A percentile compares a stretch with the other conserved stretches of the same genome.
phyloP scores from a whole-genome alignment of 2,113 vertebrate species.

The Centropristis striata region DNA sequence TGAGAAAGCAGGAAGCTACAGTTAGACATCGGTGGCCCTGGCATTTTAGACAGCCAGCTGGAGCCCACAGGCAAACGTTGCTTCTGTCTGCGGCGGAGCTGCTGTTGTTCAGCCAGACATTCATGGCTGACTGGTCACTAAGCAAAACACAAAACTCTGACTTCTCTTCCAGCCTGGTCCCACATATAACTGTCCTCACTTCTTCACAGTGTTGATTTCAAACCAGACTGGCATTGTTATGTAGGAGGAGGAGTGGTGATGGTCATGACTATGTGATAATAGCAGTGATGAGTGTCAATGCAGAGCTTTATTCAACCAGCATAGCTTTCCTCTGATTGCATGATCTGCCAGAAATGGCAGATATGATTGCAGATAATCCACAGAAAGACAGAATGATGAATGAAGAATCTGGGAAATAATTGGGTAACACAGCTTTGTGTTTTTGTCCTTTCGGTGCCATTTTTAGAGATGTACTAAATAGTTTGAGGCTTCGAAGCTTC shows the following conservation, averaged over 20 bases:
- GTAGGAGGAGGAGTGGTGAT: neutral
- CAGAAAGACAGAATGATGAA: neutral
- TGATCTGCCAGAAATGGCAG: neutral
- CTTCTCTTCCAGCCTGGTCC: neutral
- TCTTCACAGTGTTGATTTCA: neutral
- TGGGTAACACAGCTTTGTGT: neutral
- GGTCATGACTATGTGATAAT: neutral
- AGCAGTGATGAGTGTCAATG: neutral
- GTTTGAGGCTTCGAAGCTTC: too few species aligned
- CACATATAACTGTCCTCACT: neutral
- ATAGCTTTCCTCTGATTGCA: neutral
- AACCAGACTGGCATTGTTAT: neutral
- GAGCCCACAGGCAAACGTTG: slow-evolving; percentile 24
- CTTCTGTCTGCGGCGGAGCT: slow-evolving; percentile 8
- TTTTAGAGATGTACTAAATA: too few species aligned
- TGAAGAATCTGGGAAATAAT: neutral
- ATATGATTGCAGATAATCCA: neutral
- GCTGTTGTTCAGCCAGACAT: slow-evolving; percentile 18
- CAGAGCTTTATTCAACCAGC: neutral
- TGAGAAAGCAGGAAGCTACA: neutral
- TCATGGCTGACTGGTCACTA: slow-evolving; percentile 32
- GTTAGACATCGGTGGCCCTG: neutral
- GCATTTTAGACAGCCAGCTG: slow-evolving; percentile 25
- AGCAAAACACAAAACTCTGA: slow-evolving; percentile 33
- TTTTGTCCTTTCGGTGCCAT: neutral